Evolutionary conservation across 2,797 vertebrate genomes (phyloP).

Genomic region (Rhinophrynus dorsalis): DNA sequence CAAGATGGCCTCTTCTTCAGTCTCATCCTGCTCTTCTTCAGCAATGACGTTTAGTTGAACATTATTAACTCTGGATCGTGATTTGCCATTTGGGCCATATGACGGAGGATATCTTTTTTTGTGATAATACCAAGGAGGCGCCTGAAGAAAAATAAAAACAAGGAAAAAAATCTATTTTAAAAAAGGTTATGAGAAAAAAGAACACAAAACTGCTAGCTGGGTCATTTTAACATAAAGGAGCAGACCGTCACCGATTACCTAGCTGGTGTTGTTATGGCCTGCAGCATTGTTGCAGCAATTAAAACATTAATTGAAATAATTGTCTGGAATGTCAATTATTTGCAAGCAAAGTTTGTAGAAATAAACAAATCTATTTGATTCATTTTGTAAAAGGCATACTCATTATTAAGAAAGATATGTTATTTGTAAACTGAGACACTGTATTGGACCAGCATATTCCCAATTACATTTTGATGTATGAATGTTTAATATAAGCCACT

Average conservation of each 20-base stretch:
- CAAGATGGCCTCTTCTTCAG: slow-evolving; percentile 81
- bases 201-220: slow-evolving; percentile 55
- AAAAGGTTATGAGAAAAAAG: slow-evolving; percentile 25
- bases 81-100: slow-evolving; percentile 99
- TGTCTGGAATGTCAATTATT: too few species aligned
- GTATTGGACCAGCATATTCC: too few species aligned
- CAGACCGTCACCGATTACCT: slow-evolving; percentile 63
- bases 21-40: slow-evolving; percentile 75
- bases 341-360: too few species aligned
- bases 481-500: too few species aligned
- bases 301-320: too few species aligned
- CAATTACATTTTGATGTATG: too few species aligned
- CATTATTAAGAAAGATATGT: too few species aligned
- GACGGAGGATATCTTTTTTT: slow-evolving; percentile 99
- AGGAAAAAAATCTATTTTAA: slow-evolving; percentile 54
- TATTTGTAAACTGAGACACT: too few species aligned
- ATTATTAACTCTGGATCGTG: slow-evolving; percentile 97
- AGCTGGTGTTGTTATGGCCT: slow-evolving; percentile 58
- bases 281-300: too few species aligned
- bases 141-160: slow-evolving; percentile 71
- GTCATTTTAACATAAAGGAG: slow-evolving; percentile 67
- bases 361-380: too few species aligned
- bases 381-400: too few species aligned
- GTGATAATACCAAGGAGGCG: slow-evolving; percentile 99
- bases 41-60: slow-evolving; percentile 91